These are phyloP conservation scores for Drosophila pseudoobscura DNA, from an alignment of 1,140 invertebrate genomes.

Conservation along the genomic window DNA sequence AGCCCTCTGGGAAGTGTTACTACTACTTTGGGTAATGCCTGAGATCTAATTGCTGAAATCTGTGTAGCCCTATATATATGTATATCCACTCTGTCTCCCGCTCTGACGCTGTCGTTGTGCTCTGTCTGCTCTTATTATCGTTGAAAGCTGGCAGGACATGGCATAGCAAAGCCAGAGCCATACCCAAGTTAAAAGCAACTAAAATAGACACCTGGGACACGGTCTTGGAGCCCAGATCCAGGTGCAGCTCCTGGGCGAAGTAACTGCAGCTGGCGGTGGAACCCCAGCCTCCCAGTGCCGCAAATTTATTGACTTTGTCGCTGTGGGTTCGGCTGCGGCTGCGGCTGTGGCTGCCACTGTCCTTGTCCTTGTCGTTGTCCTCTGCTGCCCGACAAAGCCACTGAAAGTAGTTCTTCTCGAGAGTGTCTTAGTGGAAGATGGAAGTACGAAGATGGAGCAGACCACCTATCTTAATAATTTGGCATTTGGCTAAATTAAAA, in stretches of 20 bases:
- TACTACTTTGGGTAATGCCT: neutral
- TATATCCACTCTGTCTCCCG: neutral
- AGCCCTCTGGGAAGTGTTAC: neutral
- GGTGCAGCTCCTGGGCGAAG: slow-evolving; percentile 47
- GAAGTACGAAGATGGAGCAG: slow-evolving; percentile 1
- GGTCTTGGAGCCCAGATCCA: slow-evolving; percentile 6
- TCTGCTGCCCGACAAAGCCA: too few relatives aligned
- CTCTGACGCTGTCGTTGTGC: neutral
- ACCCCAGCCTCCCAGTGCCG: slow-evolving; percentile 39
- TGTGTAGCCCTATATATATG: slow-evolving; percentile 13
- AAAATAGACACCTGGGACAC: slow-evolving; percentile 76
- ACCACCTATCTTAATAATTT: slow-evolving; percentile 61
- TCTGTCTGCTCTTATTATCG: slow-evolving; percentile 40
- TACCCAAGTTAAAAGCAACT: slow-evolving; percentile 75
- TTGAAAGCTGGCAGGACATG: slow-evolving; percentile 68
- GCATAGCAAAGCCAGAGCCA: slow-evolving; percentile 25
- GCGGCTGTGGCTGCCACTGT: neutral
- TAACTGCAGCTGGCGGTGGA: slow-evolving; percentile 52
- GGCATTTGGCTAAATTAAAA: slow-evolving; percentile 72
- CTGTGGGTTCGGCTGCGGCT: slow-evolving; percentile 2
- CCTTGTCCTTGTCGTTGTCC: too few relatives aligned
- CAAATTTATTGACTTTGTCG: slow-evolving; percentile 78
- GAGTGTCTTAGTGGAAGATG: neutral
- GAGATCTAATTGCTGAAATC: slow-evolving; percentile 46
- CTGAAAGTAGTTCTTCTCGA: too few relatives aligned